Base-by-base conservation (phyloP, 1,140 invertebrate genomes). In the Ctenoplectra terminalis region DNA sequence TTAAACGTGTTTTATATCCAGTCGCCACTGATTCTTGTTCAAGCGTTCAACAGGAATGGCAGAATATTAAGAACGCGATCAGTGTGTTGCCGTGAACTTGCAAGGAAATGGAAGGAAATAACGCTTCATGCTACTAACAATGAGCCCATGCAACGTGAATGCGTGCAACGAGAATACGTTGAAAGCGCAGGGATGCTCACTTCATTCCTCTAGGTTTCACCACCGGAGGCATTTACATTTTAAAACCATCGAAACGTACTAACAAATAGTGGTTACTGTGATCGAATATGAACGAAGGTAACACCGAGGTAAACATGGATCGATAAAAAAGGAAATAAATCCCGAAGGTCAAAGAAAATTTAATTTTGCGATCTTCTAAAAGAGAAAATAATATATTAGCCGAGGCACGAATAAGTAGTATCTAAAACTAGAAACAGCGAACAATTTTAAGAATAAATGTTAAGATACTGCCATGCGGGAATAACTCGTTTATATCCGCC, bases 91-190 rank as follows among this genome's bases (percentile, higher is more conserved):
- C 46, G 20, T 20, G 54, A 46, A 26, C 17, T 48, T 34, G 40
- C 20, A 46, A 61, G 54, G 71, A 73, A 60, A 48, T 61, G 61
- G 43, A 43, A 43, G 71, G 56, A 74, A 74, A 74, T 74, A 61
- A 61, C 56, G 43, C 43, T 74, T 63, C 43, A 56, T 74, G 6
- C 40, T 48, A 61, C 31, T 61, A 61, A 74, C 43, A 61, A 61
- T 48, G 72, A 61, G 31, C 48, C 3, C 17, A 34, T 56, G 26
- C 40, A 46, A 46, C 15, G 54, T 20, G 43, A 61, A 50, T 8
- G 23, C 31, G 40, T 61, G 56, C 50, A 56, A 26, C 8, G 64
- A 1, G 48, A 23, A 70, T 20, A 54, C 50, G 31, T 20, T 13
- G 1, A 34, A 15, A 69, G 31, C 15, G 37, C 23, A 3, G 29